phyloP scores from a whole-genome alignment of 92 coral and sea anemone genomes.

The Epizoanthus fatuus region DNA sequence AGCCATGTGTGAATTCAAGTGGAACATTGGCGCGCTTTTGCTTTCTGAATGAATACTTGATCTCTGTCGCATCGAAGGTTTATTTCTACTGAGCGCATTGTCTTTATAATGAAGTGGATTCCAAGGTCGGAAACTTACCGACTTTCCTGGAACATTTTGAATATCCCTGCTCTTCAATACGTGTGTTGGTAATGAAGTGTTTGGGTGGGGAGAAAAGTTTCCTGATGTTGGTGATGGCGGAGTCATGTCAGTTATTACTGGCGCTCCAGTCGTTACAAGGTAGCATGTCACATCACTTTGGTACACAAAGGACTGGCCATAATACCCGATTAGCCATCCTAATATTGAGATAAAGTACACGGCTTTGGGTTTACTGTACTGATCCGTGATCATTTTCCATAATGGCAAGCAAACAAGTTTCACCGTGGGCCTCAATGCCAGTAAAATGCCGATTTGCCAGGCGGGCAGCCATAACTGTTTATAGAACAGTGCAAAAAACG shows the following conservation, averaged over 20 bases:
- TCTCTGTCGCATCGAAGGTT: background rate
- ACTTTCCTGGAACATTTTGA: background rate
- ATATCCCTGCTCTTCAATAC: slow-evolving; percentile 15
- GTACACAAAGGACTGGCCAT: slow-evolving; percentile 84
- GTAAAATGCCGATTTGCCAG: slow-evolving; percentile 83
- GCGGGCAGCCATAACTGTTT: slow-evolving; percentile 92
- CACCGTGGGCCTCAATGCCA: slow-evolving; percentile 89
- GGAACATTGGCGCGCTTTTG: slow-evolving; percentile 20
- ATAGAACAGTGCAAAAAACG: slow-evolving; percentile 87
- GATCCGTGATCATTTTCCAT: slow-evolving; percentile 91
- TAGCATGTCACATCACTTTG: slow-evolving; percentile 77
- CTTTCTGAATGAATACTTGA: background rate
- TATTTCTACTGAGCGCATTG: background rate
- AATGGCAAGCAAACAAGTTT: slow-evolving; percentile 88
- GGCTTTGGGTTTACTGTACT: slow-evolving; percentile 81
- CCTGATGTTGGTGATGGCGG: background rate
- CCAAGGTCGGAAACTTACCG: background rate
- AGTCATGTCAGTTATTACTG: background rate
- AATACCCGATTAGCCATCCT: slow-evolving; percentile 91
- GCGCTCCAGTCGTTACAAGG: background rate
- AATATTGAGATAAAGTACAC: slow-evolving; percentile 91
- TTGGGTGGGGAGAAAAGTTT: background rate
- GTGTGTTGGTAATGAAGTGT: background rate
- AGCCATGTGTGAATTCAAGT: slow-evolving; percentile 38
- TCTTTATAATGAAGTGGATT: slow-evolving; percentile 1